Conservation (phyloP, 2,113 vertebrate species). For the Scortum barcoo region DNA sequence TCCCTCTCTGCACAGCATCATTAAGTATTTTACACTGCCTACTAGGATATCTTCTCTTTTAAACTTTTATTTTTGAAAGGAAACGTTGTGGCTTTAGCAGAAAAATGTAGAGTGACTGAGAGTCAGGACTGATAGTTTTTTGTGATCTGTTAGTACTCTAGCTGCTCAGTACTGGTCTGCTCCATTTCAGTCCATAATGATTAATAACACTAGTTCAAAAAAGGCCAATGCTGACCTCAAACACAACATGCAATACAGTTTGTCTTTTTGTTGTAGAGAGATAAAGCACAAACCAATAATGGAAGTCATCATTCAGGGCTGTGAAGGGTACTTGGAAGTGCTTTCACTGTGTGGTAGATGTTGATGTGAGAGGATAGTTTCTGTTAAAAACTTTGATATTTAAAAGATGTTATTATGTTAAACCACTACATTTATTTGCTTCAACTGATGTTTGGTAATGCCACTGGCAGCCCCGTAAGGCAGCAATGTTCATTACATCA, state of each 20-base stretch:
- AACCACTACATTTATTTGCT: too few relatives aligned
- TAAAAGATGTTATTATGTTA: too few relatives aligned
- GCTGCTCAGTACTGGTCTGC: background rate
- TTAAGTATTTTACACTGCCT: background rate
- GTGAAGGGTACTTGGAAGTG: background rate
- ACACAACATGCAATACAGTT: background rate
- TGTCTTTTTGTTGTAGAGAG: background rate
- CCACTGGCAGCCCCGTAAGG: too few relatives aligned
- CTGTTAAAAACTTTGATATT: background rate
- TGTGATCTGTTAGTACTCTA: background rate
- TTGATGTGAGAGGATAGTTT: background rate
- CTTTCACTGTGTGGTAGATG: background rate
- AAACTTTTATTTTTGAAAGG: background rate
- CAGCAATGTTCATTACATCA: background rate
- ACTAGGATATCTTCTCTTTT: background rate
- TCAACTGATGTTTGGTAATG: too few relatives aligned
- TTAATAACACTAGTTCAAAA: background rate
- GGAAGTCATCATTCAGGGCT: background rate
- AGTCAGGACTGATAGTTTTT: too few relatives aligned
- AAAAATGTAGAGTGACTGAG: background rate
- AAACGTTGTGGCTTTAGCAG: conserved; percentile 3
- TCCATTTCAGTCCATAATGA: background rate
- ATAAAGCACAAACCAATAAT: background rate
- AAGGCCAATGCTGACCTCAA: background rate
- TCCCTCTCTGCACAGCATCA: background rate